phyloP scores from a whole-genome alignment of 2,888 invertebrate genomes.

The Ethmia dodecea region DNA sequence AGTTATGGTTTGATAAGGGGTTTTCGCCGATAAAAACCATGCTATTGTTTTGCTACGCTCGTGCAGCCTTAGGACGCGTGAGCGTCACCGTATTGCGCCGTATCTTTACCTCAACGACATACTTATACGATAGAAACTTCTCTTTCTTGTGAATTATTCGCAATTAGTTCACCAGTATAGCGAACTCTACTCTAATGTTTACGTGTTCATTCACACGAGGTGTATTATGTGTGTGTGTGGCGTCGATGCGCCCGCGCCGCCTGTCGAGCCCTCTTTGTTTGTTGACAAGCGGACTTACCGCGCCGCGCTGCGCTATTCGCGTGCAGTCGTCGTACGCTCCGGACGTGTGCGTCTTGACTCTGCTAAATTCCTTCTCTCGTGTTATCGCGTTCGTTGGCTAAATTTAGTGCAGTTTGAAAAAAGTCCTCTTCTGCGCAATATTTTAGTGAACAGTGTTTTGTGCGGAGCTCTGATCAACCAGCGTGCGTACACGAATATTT shows the following conservation, averaged over 20 bases:
- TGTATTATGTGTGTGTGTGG: slow-evolving; percentile 45
- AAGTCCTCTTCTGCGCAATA: slow-evolving; percentile 45
- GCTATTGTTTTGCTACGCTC: slow-evolving; percentile 31
- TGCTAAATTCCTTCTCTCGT: slow-evolving; percentile 37
- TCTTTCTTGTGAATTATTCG: slow-evolving; percentile 15
- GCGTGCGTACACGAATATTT: slow-evolving; percentile 40
- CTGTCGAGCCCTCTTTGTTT: slow-evolving; percentile 68
- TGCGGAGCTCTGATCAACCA: slow-evolving; percentile 31
- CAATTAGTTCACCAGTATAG: slow-evolving; percentile 20
- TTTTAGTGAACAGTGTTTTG: slow-evolving; percentile 48
- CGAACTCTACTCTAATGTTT: slow-evolving; percentile 45
- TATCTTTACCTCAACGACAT: background rate
- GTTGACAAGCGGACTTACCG: slow-evolving; percentile 67
- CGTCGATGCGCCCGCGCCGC: slow-evolving; percentile 58
- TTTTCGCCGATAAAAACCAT: slow-evolving; percentile 12
- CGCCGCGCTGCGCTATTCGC: slow-evolving; percentile 40
- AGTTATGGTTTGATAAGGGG: slow-evolving; percentile 6
- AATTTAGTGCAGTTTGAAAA: slow-evolving; percentile 59
- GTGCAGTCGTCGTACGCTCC: slow-evolving; percentile 42
- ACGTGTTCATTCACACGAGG: slow-evolving; percentile 66
- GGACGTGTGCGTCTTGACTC: slow-evolving; percentile 36
- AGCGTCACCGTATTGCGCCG: slow-evolving; percentile 14
- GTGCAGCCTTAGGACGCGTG: too few relatives aligned
- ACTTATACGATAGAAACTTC: background rate
- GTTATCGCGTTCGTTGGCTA: slow-evolving; percentile 53